phyloP scores from a whole-genome alignment of 2,797 vertebrate species.

The Pogonophryne albipinna region DNA sequence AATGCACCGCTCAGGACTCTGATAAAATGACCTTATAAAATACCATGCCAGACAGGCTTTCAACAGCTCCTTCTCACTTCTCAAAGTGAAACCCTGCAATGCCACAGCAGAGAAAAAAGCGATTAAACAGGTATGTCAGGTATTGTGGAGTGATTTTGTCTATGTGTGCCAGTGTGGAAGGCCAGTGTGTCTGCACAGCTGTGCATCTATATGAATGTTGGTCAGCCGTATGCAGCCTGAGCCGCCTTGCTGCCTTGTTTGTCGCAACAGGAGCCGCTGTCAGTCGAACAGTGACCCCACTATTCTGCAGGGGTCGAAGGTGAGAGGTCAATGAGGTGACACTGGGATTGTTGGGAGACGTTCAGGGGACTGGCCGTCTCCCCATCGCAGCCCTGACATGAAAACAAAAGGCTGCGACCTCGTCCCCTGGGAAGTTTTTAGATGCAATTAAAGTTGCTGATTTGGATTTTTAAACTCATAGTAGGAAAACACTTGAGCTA shows the following conservation, averaged over 20 bases:
- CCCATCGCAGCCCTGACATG: conserved; percentile 41
- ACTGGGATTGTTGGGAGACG: conserved; percentile 61
- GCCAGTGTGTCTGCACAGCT: conserved; percentile 28
- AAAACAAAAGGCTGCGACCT: conserved; percentile 66
- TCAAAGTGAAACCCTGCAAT: conserved; percentile 30
- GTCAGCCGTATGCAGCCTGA: conserved; percentile 24
- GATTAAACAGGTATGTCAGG: conserved; percentile 54
- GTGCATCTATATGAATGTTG: conserved; percentile 23
- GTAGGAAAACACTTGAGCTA: conserved; percentile 32
- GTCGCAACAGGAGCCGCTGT: conserved; percentile 76
- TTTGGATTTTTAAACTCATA: conserved; percentile 51
- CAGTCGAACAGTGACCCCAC: conserved; percentile 62
- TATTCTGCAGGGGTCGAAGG: conserved; percentile 69
- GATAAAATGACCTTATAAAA: conserved; percentile 60
- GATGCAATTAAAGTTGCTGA: conserved; percentile 56
- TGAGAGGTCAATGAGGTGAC: conserved; percentile 71
- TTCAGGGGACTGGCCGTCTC: conserved; percentile 42
- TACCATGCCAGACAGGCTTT: conserved; percentile 53
- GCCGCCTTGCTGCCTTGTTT: conserved; percentile 56
- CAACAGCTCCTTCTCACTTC: conserved; percentile 57
- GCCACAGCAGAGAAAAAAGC: conserved; percentile 28
- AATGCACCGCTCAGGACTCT: conserved; percentile 43
- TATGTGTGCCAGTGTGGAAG: conserved; percentile 24
- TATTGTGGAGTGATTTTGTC: conserved; percentile 44
- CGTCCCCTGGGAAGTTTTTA: conserved; percentile 32